Base-by-base conservation (phyloP, 2,888 invertebrate species). In the Liopterus haemorrhoidalis region DNA sequence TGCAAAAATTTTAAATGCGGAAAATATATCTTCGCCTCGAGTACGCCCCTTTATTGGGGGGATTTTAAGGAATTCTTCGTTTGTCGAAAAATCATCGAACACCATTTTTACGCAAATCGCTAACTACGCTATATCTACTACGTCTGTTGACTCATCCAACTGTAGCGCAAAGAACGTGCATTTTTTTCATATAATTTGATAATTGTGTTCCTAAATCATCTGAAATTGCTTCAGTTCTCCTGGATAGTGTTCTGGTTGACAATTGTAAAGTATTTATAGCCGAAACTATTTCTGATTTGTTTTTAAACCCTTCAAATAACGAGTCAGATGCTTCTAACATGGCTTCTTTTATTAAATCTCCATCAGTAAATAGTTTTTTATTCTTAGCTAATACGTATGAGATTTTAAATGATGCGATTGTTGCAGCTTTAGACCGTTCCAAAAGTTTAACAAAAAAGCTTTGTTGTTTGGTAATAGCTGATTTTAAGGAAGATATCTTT, bases 211-310 rank as follows among this genome's bases (percentile, higher is more conserved):
- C 28, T 12, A 52, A 21, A 37, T 52, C 25, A 33, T 30, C 20
- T 18, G 48, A 27, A 27, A 51, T 49, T 21, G 38, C 40, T 28
- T 51, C 39, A 25, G 49, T 49, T 49, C 54, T 50, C 48, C 52
- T 49, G 20, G 53, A 53, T 24, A 55, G 49, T 38, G 50, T 53
- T 30, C 28, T 28, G 14, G 33, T 39, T 49, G 58, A 57, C 43
- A 57, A 54, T 50, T 57, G 57, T 19, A 57, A 44, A 25, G 46
- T 44, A 38, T 57, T 49, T 45, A 57, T 57, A 30, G 54, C 54
- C 48, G 54, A 51, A 24, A 57, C 41, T 42, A 59, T 57, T 49
- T 58, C 56, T 19, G 31, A 38, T 54, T 56, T 58, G 52, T 57
- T 59, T 52, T 33, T 36, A 47, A 59, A 50, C 47, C 51, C 53